Evolutionary conservation across 2,797 vertebrate species (phyloP).

Genomic region (Echeneis naucrates): DNA sequence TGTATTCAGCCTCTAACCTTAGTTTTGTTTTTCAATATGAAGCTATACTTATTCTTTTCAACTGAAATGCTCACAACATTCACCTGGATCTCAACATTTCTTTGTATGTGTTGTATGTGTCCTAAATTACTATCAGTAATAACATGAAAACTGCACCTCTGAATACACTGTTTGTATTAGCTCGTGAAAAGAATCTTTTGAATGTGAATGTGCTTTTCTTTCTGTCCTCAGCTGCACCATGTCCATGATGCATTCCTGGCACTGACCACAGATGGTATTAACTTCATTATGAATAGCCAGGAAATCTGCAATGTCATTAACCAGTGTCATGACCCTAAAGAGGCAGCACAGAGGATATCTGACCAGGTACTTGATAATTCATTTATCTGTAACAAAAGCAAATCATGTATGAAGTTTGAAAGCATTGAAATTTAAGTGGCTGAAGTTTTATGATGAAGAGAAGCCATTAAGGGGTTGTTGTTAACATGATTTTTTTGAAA

Average conservation of each 20-base stretch:
- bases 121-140: no score
- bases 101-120: no score
- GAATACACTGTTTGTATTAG: no score
- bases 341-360: slow-evolving; percentile 93
- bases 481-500: background rate
- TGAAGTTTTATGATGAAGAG: background rate
- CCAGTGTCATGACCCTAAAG: slow-evolving; percentile 93
- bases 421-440: background rate
- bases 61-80: background rate
- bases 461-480: background rate
- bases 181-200: background rate
- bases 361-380: slow-evolving; percentile 88
- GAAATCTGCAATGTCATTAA: slow-evolving; percentile 97
- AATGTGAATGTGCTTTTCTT: background rate
- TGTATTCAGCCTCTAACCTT: no score
- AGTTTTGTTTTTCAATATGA: no score
- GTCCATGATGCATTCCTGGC: slow-evolving; percentile 93
- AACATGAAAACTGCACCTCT: no score
- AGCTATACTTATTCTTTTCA: background rate
- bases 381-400: background rate
- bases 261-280: slow-evolving; percentile 96
- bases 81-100: no score
- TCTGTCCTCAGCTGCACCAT: slow-evolving; percentile 87
- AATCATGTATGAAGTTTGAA: background rate
- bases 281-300: slow-evolving; percentile 98